phyloP scores from a whole-genome alignment of 2,113 vertebrate species.

The Sapayoa aenigma region DNA sequence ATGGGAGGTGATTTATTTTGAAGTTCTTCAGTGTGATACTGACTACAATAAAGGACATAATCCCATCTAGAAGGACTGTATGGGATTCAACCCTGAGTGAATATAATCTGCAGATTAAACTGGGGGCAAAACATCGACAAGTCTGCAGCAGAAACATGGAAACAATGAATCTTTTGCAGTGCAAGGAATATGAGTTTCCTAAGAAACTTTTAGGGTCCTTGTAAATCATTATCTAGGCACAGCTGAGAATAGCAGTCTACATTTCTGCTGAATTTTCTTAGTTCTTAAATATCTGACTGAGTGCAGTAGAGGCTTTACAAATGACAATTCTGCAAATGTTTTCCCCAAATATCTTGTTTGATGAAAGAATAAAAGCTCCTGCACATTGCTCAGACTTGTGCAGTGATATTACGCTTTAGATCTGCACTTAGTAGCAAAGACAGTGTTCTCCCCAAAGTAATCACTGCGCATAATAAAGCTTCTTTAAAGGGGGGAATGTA shows the following conservation, averaged over 20 bases:
- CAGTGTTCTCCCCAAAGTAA: neutral
- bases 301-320: neutral
- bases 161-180: neutral
- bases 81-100: neutral
- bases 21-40: neutral
- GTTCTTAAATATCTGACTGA: neutral
- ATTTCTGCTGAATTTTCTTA: neutral
- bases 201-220: neutral
- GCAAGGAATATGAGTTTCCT: neutral
- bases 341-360: neutral
- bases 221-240: neutral
- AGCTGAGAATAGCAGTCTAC: neutral
- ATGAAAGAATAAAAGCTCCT: conserved; percentile 14
- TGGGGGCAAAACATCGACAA: neutral
- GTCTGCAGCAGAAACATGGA: neutral
- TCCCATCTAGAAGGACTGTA: neutral
- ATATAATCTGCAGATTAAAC: neutral
- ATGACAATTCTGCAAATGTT: neutral
- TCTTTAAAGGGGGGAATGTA: neutral
- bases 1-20: neutral
- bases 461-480: neutral
- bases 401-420: neutral
- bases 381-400: neutral
- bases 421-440: neutral
- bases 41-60: neutral